phyloP scores from a whole-genome alignment of 2,888 invertebrate genomes.

The Priocnemis perturbator region DNA sequence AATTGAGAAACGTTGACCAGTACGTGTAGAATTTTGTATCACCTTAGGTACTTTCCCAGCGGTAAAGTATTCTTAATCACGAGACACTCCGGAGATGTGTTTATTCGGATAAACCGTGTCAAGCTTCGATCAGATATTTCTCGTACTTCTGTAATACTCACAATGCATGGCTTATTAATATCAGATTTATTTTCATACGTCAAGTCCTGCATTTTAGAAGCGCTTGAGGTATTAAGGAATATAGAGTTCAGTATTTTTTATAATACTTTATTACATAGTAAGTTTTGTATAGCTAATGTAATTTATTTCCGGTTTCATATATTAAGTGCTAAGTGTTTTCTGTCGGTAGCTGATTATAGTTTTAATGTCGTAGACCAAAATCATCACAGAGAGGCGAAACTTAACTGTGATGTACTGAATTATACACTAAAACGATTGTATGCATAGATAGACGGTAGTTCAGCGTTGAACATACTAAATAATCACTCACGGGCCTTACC shows the following conservation, averaged over 20 bases:
- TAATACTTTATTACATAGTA: slow-evolving; percentile 8
- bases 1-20: not conserved
- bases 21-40: slow-evolving; percentile 1
- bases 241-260: slow-evolving; percentile 3
- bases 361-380: too few species aligned
- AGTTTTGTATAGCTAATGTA: slow-evolving; percentile 17
- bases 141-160: not conserved
- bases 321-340: too few species aligned
- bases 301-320: too few species aligned
- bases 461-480: too few species aligned
- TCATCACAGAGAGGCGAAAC: too few species aligned
- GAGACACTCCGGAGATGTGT: not conserved
- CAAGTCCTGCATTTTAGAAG: not conserved
- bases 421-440: too few species aligned
- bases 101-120: too few species aligned
- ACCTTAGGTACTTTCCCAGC: not conserved
- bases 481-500: too few species aligned
- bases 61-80: too few species aligned
- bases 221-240: not conserved
- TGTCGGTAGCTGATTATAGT: too few species aligned
- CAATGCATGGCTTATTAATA: not conserved
- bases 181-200: not conserved
- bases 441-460: too few species aligned
- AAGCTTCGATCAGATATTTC: not conserved
- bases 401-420: too few species aligned